Evolutionary conservation across 1,140 invertebrate species (phyloP), one percentile per base, ranked within the genome.

Genomic region (Manduca sexta): DNA sequence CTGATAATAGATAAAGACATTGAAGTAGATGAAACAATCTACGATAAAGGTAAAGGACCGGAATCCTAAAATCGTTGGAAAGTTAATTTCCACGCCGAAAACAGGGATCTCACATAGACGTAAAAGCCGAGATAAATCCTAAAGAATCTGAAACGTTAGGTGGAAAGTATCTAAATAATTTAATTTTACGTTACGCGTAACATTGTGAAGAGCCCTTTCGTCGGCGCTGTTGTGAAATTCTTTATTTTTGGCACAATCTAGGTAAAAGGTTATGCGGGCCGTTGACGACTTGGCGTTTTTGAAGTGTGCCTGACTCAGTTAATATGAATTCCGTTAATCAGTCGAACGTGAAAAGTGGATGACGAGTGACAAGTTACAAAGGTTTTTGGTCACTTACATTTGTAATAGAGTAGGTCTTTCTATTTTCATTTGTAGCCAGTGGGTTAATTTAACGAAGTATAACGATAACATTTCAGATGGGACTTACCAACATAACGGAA

Each of bases 91-190:
- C 26, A 14, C 31, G 30, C 43, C 7, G 45, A 17, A 49, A 49
- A 49, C 16, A 45, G 46, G 21, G 60, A 64, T 56, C 57, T 55
- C 52, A 30, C 42, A 49, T 51, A 49, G 52, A 60, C 38, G 47
- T 49, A 64, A 44, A 51, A 51, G 43, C 44, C 35, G 49, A 41
- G 61, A 48, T 55, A 60, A 51, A 43, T 44, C 45, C 37, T 37
- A 39, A 51, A 57, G 43, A 60, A 57, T 62, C 38, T 45, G 49
- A 48, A 43, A 54, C 51, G 49, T 43, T 39, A 54, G 48, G 46
- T 50, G 41, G 37, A 53, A 57, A 56, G 41, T 61, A 64, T 63
- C 53, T 49, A 50, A 62, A 62, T 66, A 62, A 66, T 66, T 54
- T 62, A 39, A 60, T 66, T 62, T 56, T 49, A 55, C 63, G 51